Base-by-base conservation (phyloP, 1,140 invertebrate genomes). In the Drosophila pectinifera region DNA sequence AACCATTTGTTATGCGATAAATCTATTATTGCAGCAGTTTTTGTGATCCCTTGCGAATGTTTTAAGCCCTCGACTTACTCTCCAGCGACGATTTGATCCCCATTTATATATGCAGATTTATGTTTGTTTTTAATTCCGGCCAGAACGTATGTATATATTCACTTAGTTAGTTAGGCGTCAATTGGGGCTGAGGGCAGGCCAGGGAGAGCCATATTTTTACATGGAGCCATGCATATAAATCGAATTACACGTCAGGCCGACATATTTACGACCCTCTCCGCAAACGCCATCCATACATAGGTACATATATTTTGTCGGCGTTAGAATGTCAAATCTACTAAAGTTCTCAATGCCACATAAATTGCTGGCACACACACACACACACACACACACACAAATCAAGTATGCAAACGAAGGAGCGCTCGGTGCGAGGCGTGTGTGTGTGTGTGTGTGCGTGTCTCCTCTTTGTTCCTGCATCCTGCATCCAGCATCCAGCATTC, bases 331-430 rank as follows among this genome's bases (percentile, higher is more conserved):
- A 88, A 88, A 88, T 83, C 77, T 70, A 74, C 82, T 79, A 73
- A 86, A 86, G 70, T 89, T 83, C 83, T 83, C 84, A 67, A 77
- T 88, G 75, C 83, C 76, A 83, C 79, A 86, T 86, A 88, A 88
- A 86, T 88, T 86, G 73, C 59, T 68, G 26, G 13, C 49, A 65
- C 75, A 80, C 41, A 49, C 67, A 58, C 57, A 75, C 54, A 70
- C 49, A 65, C 75, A 80, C 41, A 49, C 67, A 58, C 57, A 75
- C 54, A 70, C 62, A 78, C 72, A 83, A 86, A 86, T 86, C 83
- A 86, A 86, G 80, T 86, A 86, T 88, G 83, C 82, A 88, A 86
- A 86, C 83, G 84, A 83, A 76, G 75, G 78, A 88, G 77, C 55
- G 54, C 51, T 69, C 8, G n/a, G 41, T 31, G 26, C 28, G 7